Evolutionary conservation across 2,888 invertebrate species (phyloP).

Genomic region (Hedychridium roseum): DNA sequence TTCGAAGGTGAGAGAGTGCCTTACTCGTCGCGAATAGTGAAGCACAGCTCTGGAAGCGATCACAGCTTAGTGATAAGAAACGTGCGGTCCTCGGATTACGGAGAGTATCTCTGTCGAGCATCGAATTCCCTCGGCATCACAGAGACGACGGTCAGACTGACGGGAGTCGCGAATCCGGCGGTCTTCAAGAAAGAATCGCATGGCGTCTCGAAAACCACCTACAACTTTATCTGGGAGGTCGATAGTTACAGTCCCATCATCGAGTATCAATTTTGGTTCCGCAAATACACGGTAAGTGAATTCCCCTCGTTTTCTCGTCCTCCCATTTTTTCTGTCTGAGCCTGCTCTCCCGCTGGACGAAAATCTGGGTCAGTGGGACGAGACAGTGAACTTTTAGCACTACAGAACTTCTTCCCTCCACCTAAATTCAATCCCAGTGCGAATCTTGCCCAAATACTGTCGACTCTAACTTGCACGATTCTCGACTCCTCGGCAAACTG

Average conservation of each 20-base stretch:
- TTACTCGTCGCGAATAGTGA: conserved; percentile 55
- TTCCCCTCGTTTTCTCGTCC: too few species aligned
- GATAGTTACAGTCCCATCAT: conserved; percentile 83
- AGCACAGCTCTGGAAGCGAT: conserved; percentile 67
- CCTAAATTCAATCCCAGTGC: too few species aligned
- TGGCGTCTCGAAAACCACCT: conserved; percentile 66
- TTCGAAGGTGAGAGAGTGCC: conserved; percentile 46
- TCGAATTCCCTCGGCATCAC: conserved; percentile 78
- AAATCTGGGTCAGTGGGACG: too few species aligned
- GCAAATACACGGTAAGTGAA: conserved; percentile 54
- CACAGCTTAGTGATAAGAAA: conserved; percentile 75
- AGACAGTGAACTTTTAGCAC: too few species aligned
- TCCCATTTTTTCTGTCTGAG: too few species aligned
- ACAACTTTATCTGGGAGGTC: conserved; percentile 83
- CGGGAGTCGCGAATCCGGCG: conserved; percentile 77
- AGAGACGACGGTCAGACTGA: conserved; percentile 76
- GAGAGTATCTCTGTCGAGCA: conserved; percentile 81
- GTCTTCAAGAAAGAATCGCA: conserved; percentile 71
- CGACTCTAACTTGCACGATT: too few species aligned
- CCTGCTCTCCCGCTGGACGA: too few species aligned
- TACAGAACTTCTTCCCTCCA: too few species aligned
- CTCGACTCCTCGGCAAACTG: too few species aligned
- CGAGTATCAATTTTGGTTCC: conserved; percentile 70
- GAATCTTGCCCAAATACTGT: too few species aligned
- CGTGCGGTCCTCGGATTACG: conserved; percentile 75